Evolutionary conservation across 2,113 vertebrate species (phyloP).

Genomic region (Ptychochromis oligacanthus): DNA sequence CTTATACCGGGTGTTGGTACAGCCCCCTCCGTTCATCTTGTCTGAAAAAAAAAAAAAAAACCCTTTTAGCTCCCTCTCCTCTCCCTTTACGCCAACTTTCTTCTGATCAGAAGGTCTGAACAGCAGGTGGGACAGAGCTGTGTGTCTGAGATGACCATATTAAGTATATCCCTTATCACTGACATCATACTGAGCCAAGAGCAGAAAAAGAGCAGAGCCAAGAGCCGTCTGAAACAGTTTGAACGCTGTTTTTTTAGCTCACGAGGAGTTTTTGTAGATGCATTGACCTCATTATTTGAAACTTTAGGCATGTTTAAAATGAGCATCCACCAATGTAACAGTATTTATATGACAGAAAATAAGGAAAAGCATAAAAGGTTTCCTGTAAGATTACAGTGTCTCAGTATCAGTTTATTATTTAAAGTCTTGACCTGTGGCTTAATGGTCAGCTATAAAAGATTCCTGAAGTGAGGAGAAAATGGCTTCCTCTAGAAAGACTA

Average conservation of each 20-base stretch:
- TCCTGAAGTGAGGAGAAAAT: constrained; percentile 6
- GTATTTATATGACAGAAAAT: background rate
- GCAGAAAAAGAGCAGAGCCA: background rate
- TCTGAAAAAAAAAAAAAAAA: too few relatives aligned
- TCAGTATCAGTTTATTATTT: background rate
- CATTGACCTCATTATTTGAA: background rate
- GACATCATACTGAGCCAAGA: background rate
- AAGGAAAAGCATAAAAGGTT: background rate
- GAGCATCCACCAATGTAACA: accelerated
- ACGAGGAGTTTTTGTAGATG: background rate
- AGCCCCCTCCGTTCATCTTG: too few relatives aligned
- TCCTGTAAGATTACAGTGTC: background rate
- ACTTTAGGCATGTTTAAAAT: background rate
- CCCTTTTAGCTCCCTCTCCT: background rate
- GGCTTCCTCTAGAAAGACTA: constrained; percentile 17
- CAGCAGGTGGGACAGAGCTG: accelerated
- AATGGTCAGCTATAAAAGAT: background rate
- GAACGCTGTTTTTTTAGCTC: accelerated
- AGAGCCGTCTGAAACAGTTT: background rate
- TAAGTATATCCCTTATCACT: background rate
- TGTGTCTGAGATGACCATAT: background rate
- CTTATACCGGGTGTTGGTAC: background rate
- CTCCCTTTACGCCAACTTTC: background rate
- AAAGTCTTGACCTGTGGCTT: background rate
- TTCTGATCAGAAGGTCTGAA: background rate